These are phyloP conservation scores for Sitta europaea DNA, from an alignment of 2,113 vertebrate species.

Conservation along the genomic window DNA sequence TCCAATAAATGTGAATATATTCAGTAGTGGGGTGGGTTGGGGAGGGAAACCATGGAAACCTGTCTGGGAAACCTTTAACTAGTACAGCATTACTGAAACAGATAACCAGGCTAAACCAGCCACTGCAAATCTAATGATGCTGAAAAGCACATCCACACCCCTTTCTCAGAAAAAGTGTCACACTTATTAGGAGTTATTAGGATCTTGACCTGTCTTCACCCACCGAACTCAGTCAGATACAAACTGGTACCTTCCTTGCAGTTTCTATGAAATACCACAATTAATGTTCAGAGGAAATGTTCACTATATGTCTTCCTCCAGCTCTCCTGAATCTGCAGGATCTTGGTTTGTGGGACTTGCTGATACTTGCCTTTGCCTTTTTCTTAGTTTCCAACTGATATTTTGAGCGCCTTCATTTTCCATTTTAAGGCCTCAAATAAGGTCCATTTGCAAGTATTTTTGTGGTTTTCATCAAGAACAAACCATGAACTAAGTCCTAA, in stretches of 20 bases:
- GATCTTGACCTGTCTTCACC: neutral
- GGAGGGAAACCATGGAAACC: conserved; percentile 48
- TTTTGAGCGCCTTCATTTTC: neutral
- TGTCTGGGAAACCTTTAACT: conserved; percentile 59
- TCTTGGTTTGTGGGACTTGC: neutral
- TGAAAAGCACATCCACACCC: neutral
- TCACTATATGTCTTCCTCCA: neutral
- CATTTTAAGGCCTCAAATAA: neutral
- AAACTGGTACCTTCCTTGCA: neutral
- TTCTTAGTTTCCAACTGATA: neutral
- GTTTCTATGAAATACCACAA: neutral
- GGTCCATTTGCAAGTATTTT: neutral
- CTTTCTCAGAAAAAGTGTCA: neutral
- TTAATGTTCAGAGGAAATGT: neutral
- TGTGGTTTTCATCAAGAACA: neutral
- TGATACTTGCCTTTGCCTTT: neutral
- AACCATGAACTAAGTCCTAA: neutral
- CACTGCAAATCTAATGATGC: neutral
- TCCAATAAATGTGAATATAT: conserved; percentile 40
- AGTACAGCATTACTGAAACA: conserved; percentile 1
- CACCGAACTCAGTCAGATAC: neutral
- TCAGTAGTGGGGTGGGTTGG: neutral
- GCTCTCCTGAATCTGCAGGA: neutral
- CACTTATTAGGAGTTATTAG: neutral
- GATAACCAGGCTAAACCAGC: neutral